Evolutionary conservation across 2,113 vertebrate species (phyloP).

Genomic region (Salminus brasiliensis): DNA sequence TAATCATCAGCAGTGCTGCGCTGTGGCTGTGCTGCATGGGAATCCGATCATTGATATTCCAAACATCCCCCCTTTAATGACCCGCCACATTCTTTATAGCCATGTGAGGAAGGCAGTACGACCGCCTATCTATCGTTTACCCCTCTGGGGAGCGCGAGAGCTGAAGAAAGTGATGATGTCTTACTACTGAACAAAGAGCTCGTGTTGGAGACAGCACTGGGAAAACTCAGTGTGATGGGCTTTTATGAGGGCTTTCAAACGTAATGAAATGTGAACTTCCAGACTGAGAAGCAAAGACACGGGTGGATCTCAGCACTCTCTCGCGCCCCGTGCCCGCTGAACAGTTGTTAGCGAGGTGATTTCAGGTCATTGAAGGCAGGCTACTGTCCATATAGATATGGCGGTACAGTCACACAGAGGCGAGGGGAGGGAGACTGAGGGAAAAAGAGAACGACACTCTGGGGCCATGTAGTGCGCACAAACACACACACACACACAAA

Average conservation of each 20-base stretch:
- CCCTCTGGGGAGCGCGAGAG: neutral
- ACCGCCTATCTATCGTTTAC: neutral
- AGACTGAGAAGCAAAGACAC: too few relatives aligned
- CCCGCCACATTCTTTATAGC: neutral
- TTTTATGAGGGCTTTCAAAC: neutral
- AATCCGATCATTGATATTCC: too few relatives aligned
- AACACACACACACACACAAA: slow-evolving; percentile 31
- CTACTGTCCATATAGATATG: neutral
- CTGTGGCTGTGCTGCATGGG: too few relatives aligned
- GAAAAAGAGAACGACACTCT: slow-evolving; percentile 12
- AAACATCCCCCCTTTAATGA: neutral
- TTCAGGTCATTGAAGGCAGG: slow-evolving; percentile 10
- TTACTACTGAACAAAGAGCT: neutral
- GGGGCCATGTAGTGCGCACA: slow-evolving; percentile 27
- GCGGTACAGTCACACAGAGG: slow-evolving; percentile 7
- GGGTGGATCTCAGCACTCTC: neutral
- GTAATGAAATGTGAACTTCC: neutral
- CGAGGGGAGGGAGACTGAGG: neutral
- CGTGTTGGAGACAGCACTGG: neutral
- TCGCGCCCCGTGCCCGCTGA: neutral
- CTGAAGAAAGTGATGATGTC: neutral
- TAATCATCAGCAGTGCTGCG: too few relatives aligned
- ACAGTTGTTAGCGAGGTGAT: neutral
- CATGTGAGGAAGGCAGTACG: neutral
- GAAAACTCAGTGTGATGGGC: neutral